Conservation (phyloP, 2,113 vertebrate genomes). For the Rynchops niger region DNA sequence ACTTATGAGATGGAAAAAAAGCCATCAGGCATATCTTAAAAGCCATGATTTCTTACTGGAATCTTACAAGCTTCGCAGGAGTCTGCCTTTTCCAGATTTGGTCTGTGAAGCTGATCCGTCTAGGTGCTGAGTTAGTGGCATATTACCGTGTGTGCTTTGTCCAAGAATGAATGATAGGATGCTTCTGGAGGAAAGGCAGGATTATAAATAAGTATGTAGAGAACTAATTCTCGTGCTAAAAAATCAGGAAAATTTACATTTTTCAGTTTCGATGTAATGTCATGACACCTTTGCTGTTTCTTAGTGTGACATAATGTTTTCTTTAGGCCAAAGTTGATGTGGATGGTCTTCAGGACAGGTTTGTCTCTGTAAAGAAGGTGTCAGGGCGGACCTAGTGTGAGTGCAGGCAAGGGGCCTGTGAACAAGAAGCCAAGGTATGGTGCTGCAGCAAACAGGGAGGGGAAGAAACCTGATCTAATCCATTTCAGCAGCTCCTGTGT, state of each 20-base stretch:
- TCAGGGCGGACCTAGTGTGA: not conserved
- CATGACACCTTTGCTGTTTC: accelerated
- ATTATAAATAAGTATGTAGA: not conserved
- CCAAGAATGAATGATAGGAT: not conserved
- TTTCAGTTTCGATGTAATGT: not conserved
- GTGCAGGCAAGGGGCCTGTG: accelerated
- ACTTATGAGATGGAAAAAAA: not conserved
- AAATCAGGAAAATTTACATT: not conserved
- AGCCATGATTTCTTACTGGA: not conserved
- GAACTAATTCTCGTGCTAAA: not conserved
- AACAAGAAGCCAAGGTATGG: accelerated
- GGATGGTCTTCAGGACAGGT: not conserved
- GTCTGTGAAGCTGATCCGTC: not conserved
- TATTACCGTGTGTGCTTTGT: not conserved
- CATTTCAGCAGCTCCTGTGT: not conserved
- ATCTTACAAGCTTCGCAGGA: not conserved
- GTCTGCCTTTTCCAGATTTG: not conserved
- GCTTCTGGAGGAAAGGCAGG: not conserved
- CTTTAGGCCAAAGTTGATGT: not conserved
- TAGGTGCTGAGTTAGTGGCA: not conserved
- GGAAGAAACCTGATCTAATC: not conserved
- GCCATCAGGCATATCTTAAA: not conserved
- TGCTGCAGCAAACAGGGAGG: not conserved
- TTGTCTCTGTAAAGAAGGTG: not conserved
- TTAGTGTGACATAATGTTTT: not conserved